Base-by-base conservation (phyloP, 2,888 invertebrate genomes). In the Tinea trinotella region DNA sequence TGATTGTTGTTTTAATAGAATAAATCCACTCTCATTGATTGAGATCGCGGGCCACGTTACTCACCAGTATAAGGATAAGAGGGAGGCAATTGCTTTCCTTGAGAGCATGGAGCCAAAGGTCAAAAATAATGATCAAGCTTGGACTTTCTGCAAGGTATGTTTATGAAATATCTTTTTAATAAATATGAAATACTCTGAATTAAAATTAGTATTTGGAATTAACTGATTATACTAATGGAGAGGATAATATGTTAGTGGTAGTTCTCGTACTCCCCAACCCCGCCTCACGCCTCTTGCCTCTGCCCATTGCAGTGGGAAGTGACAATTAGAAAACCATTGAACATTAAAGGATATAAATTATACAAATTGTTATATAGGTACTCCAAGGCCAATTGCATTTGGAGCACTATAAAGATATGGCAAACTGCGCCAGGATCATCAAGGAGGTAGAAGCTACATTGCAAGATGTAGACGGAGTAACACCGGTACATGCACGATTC, bases 401-500 rank as follows among this genome's bases (percentile, higher is more conserved):
- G 17, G 92, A 93, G 59, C 90, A 93, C 65, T 76, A 95, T 0
- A 92, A 93, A 53, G 93, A 95, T 68, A 84, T 93, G 59, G 93
- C 92, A 46, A 84, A 90, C 10, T 92, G 95, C 0, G 94, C 94
- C 86, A 92, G 92, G 70, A 91, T 97, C 46, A 94, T 98, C 40
- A 95, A 96, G 62, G 93, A 96, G 61, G 90, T 97, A 9, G 94
- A 96, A 63, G 90, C 89, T 18, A 90, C 94, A 12, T 80, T 99
- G 12, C 96, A 97, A 63, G 93, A 93, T 62, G 92, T 96, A 0
- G 97, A 98, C 68, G 97, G 97, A 19, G 92, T 98, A 2, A 96
- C 97, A 0, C 88, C 95, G 0, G 97, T 98, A 0, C 98, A 99
- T 69, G 97, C 96, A 19, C 89, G 96, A 66, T 99, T 96, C 76